Evolutionary conservation across 1,140 invertebrate species (phyloP), one percentile per base, ranked within the genome.

Genomic region (Polyergus mexicanus): DNA sequence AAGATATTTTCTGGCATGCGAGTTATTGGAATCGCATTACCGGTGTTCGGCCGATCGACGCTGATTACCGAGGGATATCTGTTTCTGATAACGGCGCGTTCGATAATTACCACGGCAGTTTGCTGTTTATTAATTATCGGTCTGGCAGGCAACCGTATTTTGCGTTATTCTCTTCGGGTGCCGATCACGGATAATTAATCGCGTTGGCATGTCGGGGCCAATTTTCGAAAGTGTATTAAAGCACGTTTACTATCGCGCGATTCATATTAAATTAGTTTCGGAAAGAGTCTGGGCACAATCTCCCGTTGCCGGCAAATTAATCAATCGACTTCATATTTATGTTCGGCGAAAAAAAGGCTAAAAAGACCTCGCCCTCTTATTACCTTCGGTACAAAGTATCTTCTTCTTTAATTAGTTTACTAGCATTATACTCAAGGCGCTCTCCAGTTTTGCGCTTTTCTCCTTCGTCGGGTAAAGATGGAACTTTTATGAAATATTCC

Each of bases 11-110:
- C 88, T 71, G 63, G 69, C 71, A 38, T 72, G 69, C 74, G 44
- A 85, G 75, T 89, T 90, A 90, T 89, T 78, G 89, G 89, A 90
- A 90, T 90, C 89, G 89, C 89, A 89, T 90, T 89, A 89, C 78
- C 85, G 89, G 63, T 62, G 81, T 80, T 87, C 35, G 76, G 54
- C 69, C 75, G 88, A 89, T 89, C 66, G 47, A 51, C 47, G 66
- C 74, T 78, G 88, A 75, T 89, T 85, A 87, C 86, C 88, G 51
- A 90, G 84, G 69, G 87, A 88, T 89, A 89, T 89, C 74, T 85
- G 84, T 81, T 78, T 90, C 86, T 89, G 84, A 89, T 86, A 89
- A 90, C 85, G 69, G 84, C 38, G 35, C 25, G 85, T 68, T 71
- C 86, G 75, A 85, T 89, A 90, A 90, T 90, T 85, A 84, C 85